Base-by-base conservation (phyloP, 2,797 vertebrate genomes). In the Cichlasoma orientale region DNA sequence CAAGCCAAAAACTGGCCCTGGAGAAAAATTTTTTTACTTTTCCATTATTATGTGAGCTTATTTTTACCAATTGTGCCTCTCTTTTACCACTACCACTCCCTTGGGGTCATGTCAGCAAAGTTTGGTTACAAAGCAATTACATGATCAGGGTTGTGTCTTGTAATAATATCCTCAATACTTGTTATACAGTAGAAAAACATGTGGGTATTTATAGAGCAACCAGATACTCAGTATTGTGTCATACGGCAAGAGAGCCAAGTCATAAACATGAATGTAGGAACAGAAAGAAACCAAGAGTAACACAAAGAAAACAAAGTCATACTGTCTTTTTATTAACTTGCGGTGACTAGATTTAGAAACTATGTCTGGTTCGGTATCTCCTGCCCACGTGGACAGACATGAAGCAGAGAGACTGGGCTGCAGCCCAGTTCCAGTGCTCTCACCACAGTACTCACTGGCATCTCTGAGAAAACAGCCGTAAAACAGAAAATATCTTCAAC, bases 401-500 rank as follows among this genome's bases (percentile, higher is more conserved):
- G 79, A 88, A 74, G 85, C 74, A 38, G 75, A 50, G 68, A 84
- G 66, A 59, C 77, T 44, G 77, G 83, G 78, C 33, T 14, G 29
- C 74, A 77, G 82, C 80, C 84, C 68, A 74, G 69, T 74, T 58
- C 57, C 57, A 63, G 78, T 56, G 66, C 66, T 83, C 80, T 88
- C 85, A 88, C 88, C 86, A 78, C 84, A 89, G 78, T 29, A 11
- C 82, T 86, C 88, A 56, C 75, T 89, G 92, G 91, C 90, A 91
- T 89, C 84, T 83, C 80, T 70, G 69, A 81, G 84, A 90, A 90
- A 90, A 86, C 86, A 92, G 75, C 86, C 56, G 86, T 90, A 92
- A 92, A 93, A 90, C 82, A 82, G 50, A 90, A 86, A 86, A 84
- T 81, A 89, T 90, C 83, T 82, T 84, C 23, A 83, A 81, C 87